Evolutionary conservation across 2,113 vertebrate species (phyloP), one percentile per base, ranked within the genome.

Genomic region (Varanus komodoensis): DNA sequence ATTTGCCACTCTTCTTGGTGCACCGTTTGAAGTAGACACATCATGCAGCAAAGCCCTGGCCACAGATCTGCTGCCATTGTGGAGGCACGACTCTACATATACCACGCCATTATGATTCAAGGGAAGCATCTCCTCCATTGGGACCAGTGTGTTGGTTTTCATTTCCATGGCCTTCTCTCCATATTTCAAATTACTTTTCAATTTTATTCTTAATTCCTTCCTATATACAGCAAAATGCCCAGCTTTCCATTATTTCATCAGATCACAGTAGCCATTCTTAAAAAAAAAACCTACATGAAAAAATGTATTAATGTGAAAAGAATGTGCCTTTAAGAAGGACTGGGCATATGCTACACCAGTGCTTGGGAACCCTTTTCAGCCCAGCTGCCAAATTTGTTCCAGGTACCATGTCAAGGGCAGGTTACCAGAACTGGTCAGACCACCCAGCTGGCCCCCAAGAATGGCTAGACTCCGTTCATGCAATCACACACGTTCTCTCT

Each of bases 171-270:
- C 34, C 34, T 87, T n/a, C 78, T 78, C n/a, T 75, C 75, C 71
- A 77, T 87, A 87, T 34, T 87, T 75, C 4, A 77, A 61, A 87
- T 87, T 77, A 77, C 54, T 57, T 57, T 87, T 38, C 85, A 77
- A 61, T n/a, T 77, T 75, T 87, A 50, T 87, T 27, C 50, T 38
- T 38, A 29, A 21, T 77, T 77, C 67, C 68, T 74, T 8, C 19
- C 25, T 50, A 34, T 81, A 68, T 29, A 75, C 29, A 67, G 44
- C 21, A 27, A 44, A 78, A 61, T 87, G 52, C 54, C 7, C 61
- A 71, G 29, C 23, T 67, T 81, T 27, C 78, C 23, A 32, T 54
- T 71, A 48, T 68, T 74, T 69, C 83, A 54, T 50, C n/a, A 79
- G 50, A 27, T 57, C 25, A 3, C 21, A 84, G 57, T 19, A 21